Evolutionary conservation across 2,797 vertebrate species (phyloP), one percentile per base, ranked within the genome.

Genomic region (Peromyscus melanophrys): DNA sequence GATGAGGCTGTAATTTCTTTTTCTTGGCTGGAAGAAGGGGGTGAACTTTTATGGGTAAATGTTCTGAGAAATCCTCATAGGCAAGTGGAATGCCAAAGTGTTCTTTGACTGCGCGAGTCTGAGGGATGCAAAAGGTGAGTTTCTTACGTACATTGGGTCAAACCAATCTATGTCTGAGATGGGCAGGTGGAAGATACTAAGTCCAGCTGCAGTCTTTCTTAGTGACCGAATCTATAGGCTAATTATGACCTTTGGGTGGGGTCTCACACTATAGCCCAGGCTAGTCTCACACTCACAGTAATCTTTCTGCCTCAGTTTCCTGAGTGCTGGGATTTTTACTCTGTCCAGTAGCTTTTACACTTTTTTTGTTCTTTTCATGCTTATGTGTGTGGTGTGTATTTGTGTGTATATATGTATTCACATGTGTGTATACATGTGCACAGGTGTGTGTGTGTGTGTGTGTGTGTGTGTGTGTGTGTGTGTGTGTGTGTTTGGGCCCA

Each of bases 1-100:
- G 95, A 96, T 82, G 86, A 96, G 97, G 95, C 80, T 97, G 91
- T 96, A 95, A 97, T 96, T 96, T 96, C 94, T 89, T 94, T 96
- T 94, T 52, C 96, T 94, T 97, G 89, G 92, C 55, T 4, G 27
- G 92, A 87, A 94, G 90, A 89, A 90, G 37, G 92, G 92, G 80
- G 71, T 91, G 80, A 91, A 89, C 82, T 95, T 93, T 85, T 78
- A 67, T 87, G 81, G 94, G 91, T 95, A 93, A 96, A 94, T 0
- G 0, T 92, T 95, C 86, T 76, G 95, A 94, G 82, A 91, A 76
- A 96, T 87, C 46, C 55, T 69, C 52, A 34, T 0, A 34, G 86
- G 84, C 16, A 88, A 23, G 86, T 77, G 49, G 89, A 87, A 95
- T 55, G 71, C 67, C 90, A 84, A 83, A 91, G 76, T 1, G 2